phyloP scores from a whole-genome alignment of 2,888 invertebrate species.

The Calameuta pallipes region DNA sequence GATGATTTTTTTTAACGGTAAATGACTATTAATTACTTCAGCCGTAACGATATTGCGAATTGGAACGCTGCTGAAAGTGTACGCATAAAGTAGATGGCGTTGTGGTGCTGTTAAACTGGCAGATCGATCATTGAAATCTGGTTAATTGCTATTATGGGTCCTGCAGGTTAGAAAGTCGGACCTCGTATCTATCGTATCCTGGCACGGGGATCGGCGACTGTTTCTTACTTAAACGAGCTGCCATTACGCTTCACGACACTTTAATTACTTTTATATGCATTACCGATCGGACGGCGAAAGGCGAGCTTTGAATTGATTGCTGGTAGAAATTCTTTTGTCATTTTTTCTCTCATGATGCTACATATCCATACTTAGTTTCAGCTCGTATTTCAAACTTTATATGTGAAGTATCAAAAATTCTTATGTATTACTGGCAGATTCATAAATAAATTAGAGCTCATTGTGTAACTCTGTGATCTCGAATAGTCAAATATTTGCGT shows the following conservation, averaged over 20 bases:
- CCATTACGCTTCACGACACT: background rate
- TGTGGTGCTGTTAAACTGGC: background rate
- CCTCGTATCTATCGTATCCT: background rate
- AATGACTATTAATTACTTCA: background rate
- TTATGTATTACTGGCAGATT: background rate
- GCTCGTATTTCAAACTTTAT: background rate
- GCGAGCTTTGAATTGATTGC: background rate
- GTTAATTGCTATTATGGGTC: background rate
- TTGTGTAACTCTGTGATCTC: background rate
- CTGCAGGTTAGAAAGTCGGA: background rate
- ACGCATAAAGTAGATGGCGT: background rate
- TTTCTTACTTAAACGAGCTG: background rate
- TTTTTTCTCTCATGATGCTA: background rate
- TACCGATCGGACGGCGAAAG: background rate
- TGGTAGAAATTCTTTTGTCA: background rate
- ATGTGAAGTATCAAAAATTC: background rate
- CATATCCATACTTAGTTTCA: background rate
- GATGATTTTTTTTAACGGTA: background rate
- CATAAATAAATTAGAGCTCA: background rate
- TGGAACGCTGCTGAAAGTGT: background rate
- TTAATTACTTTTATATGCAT: background rate
- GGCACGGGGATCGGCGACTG: background rate
- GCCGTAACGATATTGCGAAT: background rate
- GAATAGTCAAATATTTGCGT: background rate
- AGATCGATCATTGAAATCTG: background rate